Base-by-base conservation (phyloP, 2,113 vertebrate species). In the Lasiurus borealis region DNA sequence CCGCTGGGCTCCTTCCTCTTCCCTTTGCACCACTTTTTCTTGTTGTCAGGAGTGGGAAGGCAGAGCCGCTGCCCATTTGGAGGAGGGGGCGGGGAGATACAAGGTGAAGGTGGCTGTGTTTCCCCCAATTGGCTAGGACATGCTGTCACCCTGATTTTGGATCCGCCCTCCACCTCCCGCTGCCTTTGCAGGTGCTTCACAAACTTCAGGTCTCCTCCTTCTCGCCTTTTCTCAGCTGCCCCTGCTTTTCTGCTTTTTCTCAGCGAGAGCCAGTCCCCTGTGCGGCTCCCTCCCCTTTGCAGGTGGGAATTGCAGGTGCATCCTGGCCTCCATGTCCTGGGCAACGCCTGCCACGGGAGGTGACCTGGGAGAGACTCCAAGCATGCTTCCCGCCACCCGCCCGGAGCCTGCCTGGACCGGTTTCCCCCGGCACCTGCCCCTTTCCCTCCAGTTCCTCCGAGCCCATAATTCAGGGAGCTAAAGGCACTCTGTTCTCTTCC, bases 351-450 rank as follows among this genome's bases (percentile, higher is more conserved):
- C 73, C 85, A 48, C 86, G 21, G 57, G 76, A 96, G 93, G 71
- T 36, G 83, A 84, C 5, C 29, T 64, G 88, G 71, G 73, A 93
- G 89, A 40, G 11, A 10, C 62, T 62, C 31, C 18, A 50, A 87
- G 85, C 90, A 34, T 64, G 13, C 27, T n/a, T 29, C 94, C 68
- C 86, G 64, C 36, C 31, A 27, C 86, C 88, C 86, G 12, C 85
- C 90, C 6, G 68, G n/a, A 72, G 80, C 52, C 87, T 31, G 81
- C 29, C 91, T 66, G 86, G 2, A 81, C 36, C 40, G 3, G 2
- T 93, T 97, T 98, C 78, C 59, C 92, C 87, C 85, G 95, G 87
- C 94, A 96, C 72, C 98, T 97, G 96, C 77, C 82, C 93, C 97
- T 97, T 95, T 88, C 87, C 97, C 97, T 82, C 71, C 44, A 64